Base-by-base conservation (phyloP, 2,797 vertebrate species). In the Acridotheres tristis region DNA sequence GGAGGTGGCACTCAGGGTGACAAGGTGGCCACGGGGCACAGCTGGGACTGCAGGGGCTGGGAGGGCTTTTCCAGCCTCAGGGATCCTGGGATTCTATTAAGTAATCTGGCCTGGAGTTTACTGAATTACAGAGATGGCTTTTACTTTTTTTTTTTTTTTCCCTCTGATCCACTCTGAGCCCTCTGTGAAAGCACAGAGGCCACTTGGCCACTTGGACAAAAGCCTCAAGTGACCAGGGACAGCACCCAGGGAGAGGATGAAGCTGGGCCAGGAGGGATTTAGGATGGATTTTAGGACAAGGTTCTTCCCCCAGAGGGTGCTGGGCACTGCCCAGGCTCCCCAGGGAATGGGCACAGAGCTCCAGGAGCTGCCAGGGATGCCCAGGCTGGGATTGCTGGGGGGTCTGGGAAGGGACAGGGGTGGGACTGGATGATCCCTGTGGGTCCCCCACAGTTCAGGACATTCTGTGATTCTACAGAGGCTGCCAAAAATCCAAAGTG, bases 231-330 rank as follows among this genome's bases (percentile, higher is more conserved):
- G 50, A 50, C 1, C 51, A 72, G 8, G 15, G 32, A 26, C 32
- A 78, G 74, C 0, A 19, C 0, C 14, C 57, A 63, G 66, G 54
- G 32, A 42, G 26, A 0, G 0, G 22, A 23, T 79, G 67, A 22
- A 25, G 67, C 36, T 57, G 36, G 0, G 3, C 36, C 51, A 65
- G 66, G 9, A 3, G 3, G 5, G 30, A 4, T 6, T 18, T 3
- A 16, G 32, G 12, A 0, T 43, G 45, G 22, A 23, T 9, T 19
- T 42, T 4, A 50, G 66, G 20, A 16, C 1, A 32, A 50, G 32
- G 43, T 1, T 43, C 36, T 78, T 27, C 30, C 57, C 57, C 57
- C 65, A 71, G 30, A 71, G 66, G 54, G 17, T 48, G 57, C 25
- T 62, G 74, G 65, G 65, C 73, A 62, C 73, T 86, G 63, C 16